These are phyloP conservation scores for Bujurquina vittata DNA, from an alignment of 2,113 vertebrate species.

Conservation along the genomic window DNA sequence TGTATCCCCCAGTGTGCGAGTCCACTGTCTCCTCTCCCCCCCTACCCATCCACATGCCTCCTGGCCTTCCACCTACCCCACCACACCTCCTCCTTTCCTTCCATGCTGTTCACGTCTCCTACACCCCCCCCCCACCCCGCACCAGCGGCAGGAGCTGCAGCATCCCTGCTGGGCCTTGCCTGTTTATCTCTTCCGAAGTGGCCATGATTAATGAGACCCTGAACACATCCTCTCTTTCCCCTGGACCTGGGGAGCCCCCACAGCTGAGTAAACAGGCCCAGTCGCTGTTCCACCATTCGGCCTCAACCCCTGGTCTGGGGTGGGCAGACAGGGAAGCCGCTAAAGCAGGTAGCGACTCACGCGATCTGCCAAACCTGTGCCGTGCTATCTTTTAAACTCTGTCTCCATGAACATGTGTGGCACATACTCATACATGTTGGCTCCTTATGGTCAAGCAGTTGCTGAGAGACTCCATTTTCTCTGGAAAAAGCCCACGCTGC, in stretches of 20 bases:
- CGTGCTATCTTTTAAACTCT: background rate
- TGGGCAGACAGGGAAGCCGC: slow-evolving; percentile 44
- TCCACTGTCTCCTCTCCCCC: slow-evolving; percentile 53
- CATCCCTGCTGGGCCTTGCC: slow-evolving; percentile 78
- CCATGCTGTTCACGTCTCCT: slow-evolving; percentile 6
- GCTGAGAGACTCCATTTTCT: slow-evolving; percentile 28
- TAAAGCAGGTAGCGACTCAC: slow-evolving; percentile 69
- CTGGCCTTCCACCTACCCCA: slow-evolving; percentile 48
- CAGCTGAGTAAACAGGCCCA: slow-evolving; percentile 92
- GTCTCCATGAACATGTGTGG: slow-evolving; percentile 49
- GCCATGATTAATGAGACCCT: slow-evolving; percentile 90
- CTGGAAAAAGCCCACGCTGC: slow-evolving; percentile 19
- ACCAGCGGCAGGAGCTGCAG: slow-evolving; percentile 61
- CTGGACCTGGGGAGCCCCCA: slow-evolving; percentile 71
- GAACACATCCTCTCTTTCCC: slow-evolving; percentile 86
- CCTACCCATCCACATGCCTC: slow-evolving; percentile 55
- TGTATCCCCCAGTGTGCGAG: slow-evolving; percentile 69
- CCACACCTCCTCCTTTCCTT: slow-evolving; percentile 20
- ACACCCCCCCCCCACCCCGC: slow-evolving; percentile 18
- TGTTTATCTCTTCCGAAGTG: slow-evolving; percentile 85
- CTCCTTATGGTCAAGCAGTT: slow-evolving; percentile 43
- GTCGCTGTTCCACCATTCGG: slow-evolving; percentile 51
- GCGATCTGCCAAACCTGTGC: slow-evolving; percentile 31
- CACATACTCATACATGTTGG: slow-evolving; percentile 22
- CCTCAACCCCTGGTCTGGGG: slow-evolving; percentile 49